These are phyloP conservation scores for Gouania willdenowi DNA, from an alignment of 2,797 vertebrate genomes.

Conservation along the genomic window DNA sequence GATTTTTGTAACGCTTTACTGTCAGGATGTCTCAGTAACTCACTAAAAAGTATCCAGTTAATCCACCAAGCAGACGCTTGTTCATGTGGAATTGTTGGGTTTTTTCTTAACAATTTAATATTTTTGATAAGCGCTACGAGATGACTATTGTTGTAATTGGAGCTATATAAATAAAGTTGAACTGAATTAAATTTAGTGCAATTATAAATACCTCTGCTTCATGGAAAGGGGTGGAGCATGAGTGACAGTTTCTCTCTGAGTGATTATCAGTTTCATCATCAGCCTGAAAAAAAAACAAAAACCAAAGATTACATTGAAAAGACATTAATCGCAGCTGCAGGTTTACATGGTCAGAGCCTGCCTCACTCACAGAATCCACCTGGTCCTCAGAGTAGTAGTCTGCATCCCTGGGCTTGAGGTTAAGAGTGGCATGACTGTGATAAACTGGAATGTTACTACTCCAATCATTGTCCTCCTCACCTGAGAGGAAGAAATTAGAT, in stretches of 20 bases:
- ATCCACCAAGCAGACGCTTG: too few relatives aligned
- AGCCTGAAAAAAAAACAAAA: constrained; percentile 32
- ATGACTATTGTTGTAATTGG: too few relatives aligned
- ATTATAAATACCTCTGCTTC: constrained; percentile 45
- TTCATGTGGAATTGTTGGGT: too few relatives aligned
- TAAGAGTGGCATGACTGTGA: constrained; percentile 33
- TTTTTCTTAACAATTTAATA: too few relatives aligned
- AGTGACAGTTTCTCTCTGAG: not conserved
- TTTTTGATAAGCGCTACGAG: too few relatives aligned
- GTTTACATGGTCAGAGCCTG: too few relatives aligned
- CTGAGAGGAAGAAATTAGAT: constrained; percentile 45
- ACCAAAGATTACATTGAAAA: not conserved
- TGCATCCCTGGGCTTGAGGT: constrained; percentile 53
- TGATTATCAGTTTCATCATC: constrained; percentile 20
- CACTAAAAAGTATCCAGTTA: too few relatives aligned
- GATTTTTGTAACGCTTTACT: too few relatives aligned
- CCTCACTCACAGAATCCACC: constrained; percentile 65
- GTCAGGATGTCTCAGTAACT: too few relatives aligned
- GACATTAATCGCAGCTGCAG: not conserved
- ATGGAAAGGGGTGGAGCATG: not conserved
- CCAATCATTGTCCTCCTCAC: constrained; percentile 56
- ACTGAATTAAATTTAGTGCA: too few relatives aligned
- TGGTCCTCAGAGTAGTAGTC: constrained; percentile 39
- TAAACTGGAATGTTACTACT: constrained; percentile 31
- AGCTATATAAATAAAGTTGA: too few relatives aligned